phyloP scores from a whole-genome alignment of 1,140 invertebrate species.

The Brachionus rubens region DNA sequence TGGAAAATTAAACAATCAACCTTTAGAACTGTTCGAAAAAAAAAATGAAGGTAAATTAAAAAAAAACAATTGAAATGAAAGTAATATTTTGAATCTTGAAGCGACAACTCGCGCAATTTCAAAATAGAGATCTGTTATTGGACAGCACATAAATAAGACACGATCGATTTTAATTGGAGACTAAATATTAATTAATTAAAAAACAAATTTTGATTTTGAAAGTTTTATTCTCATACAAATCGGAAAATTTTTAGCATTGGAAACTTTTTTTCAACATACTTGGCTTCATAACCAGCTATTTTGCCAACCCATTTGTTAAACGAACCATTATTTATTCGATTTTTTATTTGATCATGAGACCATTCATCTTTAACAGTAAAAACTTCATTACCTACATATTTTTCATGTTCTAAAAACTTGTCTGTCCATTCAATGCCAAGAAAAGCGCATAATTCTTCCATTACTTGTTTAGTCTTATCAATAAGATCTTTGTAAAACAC shows the following conservation, averaged over 20 bases:
- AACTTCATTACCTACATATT: slow-evolving; percentile 92
- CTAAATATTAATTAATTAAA: too few relatives aligned
- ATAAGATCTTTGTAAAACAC: slow-evolving; percentile 95
- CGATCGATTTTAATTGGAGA: too few relatives aligned
- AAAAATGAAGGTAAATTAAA: too few relatives aligned
- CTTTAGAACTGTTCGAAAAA: too few relatives aligned
- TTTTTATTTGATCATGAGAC: slow-evolving; percentile 96
- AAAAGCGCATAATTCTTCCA: slow-evolving; percentile 83
- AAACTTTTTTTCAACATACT: neutral
- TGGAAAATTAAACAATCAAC: too few relatives aligned
- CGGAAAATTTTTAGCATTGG: neutral
- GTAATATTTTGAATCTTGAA: too few relatives aligned
- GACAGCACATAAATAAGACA: too few relatives aligned
- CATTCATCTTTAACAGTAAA: slow-evolving; percentile 80
- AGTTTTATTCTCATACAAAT: too few relatives aligned
- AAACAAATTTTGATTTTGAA: too few relatives aligned
- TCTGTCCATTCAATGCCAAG: slow-evolving; percentile 90
- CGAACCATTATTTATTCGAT: slow-evolving; percentile 92
- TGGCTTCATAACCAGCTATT: slow-evolving; percentile 74
- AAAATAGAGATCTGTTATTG: too few relatives aligned
- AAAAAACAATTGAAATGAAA: too few relatives aligned
- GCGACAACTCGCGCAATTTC: too few relatives aligned
- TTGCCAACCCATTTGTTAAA: slow-evolving; percentile 91
- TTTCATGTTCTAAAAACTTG: slow-evolving; percentile 91
- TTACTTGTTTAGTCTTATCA: slow-evolving; percentile 81